Evolutionary conservation across 92 coral and sea anemone genomes (phyloP), one percentile per base, ranked within the genome.

Genomic region (Virgularia gustaviana): DNA sequence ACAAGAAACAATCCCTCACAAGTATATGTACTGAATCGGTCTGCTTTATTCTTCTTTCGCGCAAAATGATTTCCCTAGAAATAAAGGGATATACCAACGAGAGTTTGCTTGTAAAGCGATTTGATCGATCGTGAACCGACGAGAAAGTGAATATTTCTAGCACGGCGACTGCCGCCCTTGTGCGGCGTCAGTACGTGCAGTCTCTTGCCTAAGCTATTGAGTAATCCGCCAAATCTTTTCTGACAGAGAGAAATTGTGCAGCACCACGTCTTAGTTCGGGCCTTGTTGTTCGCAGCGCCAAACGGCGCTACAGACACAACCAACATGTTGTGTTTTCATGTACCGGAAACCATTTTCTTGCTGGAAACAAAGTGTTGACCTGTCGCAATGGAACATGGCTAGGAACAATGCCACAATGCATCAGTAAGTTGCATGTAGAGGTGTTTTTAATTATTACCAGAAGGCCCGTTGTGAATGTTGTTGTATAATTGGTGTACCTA

Each of bases 191-290:
- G n/a, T n/a, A n/a, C n/a, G n/a, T n/a, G n/a, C n/a, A n/a, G n/a
- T n/a, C n/a, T n/a, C n/a, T n/a, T n/a, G n/a, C n/a, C n/a, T n/a
- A n/a, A n/a, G n/a, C n/a, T n/a, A n/a, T n/a, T n/a, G n/a, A n/a
- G n/a, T n/a, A n/a, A n/a, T n/a, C n/a, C n/a, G n/a, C n/a, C n/a
- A n/a, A n/a, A n/a, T 30, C 39, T 36, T 43, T 18, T 34, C 36
- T 27, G 25, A 12, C 44, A n/a, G 19, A 63, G 70, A 63, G 35
- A 65, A n/a, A 65, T 37, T 68, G 75, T 33, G n/a, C 60, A 29
- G 47, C 47, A 9, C 60, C 61, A 33, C 9, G 19, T 5, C 30
- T 49, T 42, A 68, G 60, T 18, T 68, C 75, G 24, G 4, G 11
- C 33, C 28, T 68, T 36, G 31, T 10, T 47, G 51, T 68, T 2